Evolutionary conservation across 2,113 vertebrate species (phyloP).

Genomic region (Sorex araneus): DNA sequence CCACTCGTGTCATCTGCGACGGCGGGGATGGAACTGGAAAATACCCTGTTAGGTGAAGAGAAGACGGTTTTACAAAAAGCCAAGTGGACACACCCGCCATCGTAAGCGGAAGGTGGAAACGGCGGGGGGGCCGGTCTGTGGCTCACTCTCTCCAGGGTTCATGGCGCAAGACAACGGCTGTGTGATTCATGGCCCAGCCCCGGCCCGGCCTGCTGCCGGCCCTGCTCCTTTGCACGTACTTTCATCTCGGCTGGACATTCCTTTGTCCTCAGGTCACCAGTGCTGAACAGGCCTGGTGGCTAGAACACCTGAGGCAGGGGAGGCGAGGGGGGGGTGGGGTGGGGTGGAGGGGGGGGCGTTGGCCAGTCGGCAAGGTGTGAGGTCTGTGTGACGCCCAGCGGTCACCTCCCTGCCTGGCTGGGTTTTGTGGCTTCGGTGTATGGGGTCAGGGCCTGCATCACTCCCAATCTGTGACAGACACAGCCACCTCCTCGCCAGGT

Average conservation of each 20-base stretch:
- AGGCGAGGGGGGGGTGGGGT: neutral
- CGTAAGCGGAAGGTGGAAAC: neutral
- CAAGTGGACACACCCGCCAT: neutral
- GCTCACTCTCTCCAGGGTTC: neutral
- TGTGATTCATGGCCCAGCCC: slow-evolving; percentile 76
- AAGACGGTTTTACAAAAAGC: neutral
- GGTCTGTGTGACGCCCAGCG: neutral
- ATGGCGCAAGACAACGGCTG: neutral
- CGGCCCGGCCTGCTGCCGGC: slow-evolving; percentile 71
- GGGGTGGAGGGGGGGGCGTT: too few species aligned
- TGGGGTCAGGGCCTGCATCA: neutral
- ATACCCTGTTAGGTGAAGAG: too few species aligned
- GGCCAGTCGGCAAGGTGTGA: too few species aligned
- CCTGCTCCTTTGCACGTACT: slow-evolving; percentile 42
- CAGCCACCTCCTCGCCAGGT: slow-evolving; percentile 57
- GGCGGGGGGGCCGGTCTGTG: neutral
- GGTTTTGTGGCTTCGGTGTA: neutral
- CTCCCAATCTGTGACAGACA: neutral
- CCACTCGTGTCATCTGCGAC: too few species aligned
- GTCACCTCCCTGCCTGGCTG: neutral
- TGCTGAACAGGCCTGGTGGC: slow-evolving; percentile 32
- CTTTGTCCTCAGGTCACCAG: slow-evolving; percentile 71
- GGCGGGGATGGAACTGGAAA: too few species aligned
- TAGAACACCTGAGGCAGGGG: neutral
- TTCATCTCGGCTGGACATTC: slow-evolving; percentile 77